Evolutionary conservation across 2,797 vertebrate species (phyloP).

Genomic region (Cyclopterus lumpus): DNA sequence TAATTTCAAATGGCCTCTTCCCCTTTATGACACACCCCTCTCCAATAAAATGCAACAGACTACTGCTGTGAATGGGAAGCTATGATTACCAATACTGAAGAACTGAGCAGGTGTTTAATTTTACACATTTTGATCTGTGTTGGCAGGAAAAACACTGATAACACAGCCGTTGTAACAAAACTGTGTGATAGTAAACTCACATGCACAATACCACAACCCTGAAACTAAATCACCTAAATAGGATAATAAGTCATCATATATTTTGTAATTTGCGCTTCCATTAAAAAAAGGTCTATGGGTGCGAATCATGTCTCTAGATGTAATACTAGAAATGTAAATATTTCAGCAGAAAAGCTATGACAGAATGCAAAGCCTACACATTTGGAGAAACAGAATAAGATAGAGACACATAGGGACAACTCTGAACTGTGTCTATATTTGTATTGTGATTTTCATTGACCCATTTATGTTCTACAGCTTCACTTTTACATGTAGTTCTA

Average conservation of each 20-base stretch:
- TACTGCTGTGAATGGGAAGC: not conserved
- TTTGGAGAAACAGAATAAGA: not conserved
- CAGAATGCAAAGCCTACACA: not conserved
- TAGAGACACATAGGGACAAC: not conserved
- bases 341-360: not conserved
- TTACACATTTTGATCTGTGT: not conserved
- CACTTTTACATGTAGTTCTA: not conserved
- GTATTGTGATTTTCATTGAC: not conserved
- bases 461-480: not conserved
- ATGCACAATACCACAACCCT: not conserved
- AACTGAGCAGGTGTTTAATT: not conserved
- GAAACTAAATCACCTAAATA: not conserved
- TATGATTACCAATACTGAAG: not conserved
- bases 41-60: constrained; percentile 6
- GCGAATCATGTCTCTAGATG: not conserved
- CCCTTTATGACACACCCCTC: not conserved
- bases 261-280: not conserved
- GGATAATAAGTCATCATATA: not conserved
- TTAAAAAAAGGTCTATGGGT: not conserved
- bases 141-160: not conserved
- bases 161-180: not conserved
- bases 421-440: not conserved
- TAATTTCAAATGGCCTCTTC: not conserved
- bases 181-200: no score
- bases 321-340: not conserved